A percentile compares a stretch with the other conserved stretches of the same genome.
phyloP scores from a whole-genome alignment of 2,888 invertebrate species.

The Keiferia lycopersicella region DNA sequence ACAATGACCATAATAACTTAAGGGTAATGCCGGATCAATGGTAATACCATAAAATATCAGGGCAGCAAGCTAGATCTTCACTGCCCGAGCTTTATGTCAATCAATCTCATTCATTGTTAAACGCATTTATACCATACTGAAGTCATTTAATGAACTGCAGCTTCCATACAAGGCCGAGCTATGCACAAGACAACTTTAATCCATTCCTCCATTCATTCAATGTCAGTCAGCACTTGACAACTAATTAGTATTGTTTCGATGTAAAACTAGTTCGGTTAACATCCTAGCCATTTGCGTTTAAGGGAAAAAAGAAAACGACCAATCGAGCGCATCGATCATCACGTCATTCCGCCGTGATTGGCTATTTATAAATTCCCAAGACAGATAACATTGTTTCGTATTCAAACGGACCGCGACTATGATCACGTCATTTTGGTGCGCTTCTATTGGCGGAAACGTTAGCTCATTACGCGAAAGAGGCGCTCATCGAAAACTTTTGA shows the following conservation, averaged over 20 bases:
- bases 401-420: not conserved
- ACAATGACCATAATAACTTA: not conserved
- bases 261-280: slow-evolving; percentile 9
- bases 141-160: slow-evolving; percentile 10
- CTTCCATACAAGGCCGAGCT: slow-evolving; percentile 17
- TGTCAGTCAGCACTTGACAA: slow-evolving; percentile 23
- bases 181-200: slow-evolving; percentile 15
- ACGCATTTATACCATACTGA: slow-evolving; percentile 16
- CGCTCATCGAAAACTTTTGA: slow-evolving; percentile 2
- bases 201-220: slow-evolving; percentile 20
- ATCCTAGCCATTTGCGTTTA: slow-evolving; percentile 4
- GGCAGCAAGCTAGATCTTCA: slow-evolving; percentile 2
- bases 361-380: not conserved
- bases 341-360: slow-evolving; percentile 19
- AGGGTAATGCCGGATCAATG: not conserved
- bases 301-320: slow-evolving; percentile 3
- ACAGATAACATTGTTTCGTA: not conserved
- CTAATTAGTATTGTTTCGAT: slow-evolving; percentile 26
- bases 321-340: slow-evolving; percentile 14
- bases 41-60: slow-evolving; percentile 1
- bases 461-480: slow-evolving; percentile 9
- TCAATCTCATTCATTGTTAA: slow-evolving; percentile 17
- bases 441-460: slow-evolving; percentile 1
- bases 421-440: slow-evolving; percentile 15
- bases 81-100: slow-evolving; percentile 19